These are phyloP conservation scores for Ibycter americanus DNA, from an alignment of 2,797 vertebrate genomes.

Conservation along the genomic window DNA sequence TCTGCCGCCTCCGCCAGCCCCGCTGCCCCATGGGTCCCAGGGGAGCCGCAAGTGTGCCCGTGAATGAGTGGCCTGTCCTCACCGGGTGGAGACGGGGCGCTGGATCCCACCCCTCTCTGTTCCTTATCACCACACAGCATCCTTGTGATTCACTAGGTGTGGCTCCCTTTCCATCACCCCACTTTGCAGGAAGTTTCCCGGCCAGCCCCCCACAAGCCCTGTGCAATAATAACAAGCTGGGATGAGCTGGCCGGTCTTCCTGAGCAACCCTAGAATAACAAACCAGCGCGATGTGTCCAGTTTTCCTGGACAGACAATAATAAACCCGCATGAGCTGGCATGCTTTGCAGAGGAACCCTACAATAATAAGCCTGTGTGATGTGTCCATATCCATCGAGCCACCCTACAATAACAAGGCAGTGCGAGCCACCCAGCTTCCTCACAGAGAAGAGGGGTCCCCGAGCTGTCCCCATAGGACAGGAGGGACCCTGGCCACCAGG, in stretches of 20 bases:
- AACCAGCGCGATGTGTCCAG: constrained; percentile 4
- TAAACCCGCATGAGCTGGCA: constrained; percentile 59
- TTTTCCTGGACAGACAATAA: constrained; percentile 64
- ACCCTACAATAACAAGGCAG: background rate
- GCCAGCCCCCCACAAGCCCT: constrained; percentile 29
- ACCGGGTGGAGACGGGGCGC: background rate
- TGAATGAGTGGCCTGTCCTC: background rate
- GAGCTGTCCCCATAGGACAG: background rate
- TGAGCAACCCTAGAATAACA: constrained; percentile 58
- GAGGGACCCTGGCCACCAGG: background rate
- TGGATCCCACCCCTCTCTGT: background rate
- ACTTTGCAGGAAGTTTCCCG: constrained; percentile 59
- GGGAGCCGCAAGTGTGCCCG: background rate
- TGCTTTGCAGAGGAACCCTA: background rate
- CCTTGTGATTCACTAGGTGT: constrained; percentile 71
- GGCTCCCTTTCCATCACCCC: constrained; percentile 60
- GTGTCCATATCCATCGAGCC: background rate
- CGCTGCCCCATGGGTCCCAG: background rate
- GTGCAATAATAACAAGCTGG: constrained; percentile 19
- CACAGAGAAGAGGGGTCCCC: background rate
- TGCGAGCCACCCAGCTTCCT: background rate
- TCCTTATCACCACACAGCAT: constrained; percentile 43
- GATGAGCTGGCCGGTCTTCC: constrained; percentile 54
- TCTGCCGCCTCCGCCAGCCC: background rate
- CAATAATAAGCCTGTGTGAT: constrained; percentile 33